phyloP scores from a whole-genome alignment of 2,888 invertebrate genomes.

The Tenthredo notha region DNA sequence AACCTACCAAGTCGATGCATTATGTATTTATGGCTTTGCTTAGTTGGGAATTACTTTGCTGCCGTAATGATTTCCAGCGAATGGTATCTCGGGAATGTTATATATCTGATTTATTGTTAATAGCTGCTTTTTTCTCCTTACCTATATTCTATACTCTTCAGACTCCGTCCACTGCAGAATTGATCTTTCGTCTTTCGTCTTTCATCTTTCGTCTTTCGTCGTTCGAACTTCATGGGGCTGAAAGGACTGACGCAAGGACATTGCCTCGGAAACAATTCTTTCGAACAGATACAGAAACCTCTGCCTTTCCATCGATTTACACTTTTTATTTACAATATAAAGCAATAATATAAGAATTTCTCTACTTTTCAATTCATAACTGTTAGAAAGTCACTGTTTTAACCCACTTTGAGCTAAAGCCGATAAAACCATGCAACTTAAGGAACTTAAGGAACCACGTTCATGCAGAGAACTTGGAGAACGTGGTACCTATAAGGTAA shows the following conservation, averaged over 20 bases:
- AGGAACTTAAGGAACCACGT: not conserved
- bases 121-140: slow-evolving; percentile 4
- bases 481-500: not conserved
- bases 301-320: not conserved
- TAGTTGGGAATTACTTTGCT: slow-evolving; percentile 75
- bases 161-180: not conserved
- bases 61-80: slow-evolving; percentile 72
- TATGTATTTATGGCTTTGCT: slow-evolving; percentile 76
- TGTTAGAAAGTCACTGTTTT: not conserved
- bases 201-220: not conserved
- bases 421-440: not conserved
- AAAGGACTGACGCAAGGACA: not conserved
- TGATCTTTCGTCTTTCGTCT: not conserved
- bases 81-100: slow-evolving; percentile 68
- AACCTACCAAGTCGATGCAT: slow-evolving; percentile 68
- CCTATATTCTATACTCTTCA: not conserved
- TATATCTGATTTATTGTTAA: slow-evolving; percentile 55
- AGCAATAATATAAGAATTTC: not conserved
- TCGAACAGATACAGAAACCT: not conserved
- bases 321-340: not conserved
- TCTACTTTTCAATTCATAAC: not conserved
- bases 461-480: not conserved
- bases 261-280: not conserved
- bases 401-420: not conserved
- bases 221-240: not conserved